These are phyloP conservation scores for Eumerus sabulonum DNA, from an alignment of 2,888 invertebrate genomes.

Conservation along the genomic window DNA sequence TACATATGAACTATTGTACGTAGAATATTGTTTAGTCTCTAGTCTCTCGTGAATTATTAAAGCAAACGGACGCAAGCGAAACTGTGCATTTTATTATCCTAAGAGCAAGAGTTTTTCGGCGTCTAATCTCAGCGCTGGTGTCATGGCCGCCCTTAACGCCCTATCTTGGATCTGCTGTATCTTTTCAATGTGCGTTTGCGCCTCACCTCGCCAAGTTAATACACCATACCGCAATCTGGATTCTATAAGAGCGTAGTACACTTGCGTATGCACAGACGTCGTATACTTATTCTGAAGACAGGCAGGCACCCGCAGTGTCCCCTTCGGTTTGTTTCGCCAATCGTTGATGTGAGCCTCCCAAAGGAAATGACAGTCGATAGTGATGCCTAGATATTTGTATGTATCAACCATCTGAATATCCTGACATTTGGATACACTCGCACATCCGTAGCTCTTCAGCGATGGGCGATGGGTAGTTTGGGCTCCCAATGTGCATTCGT, in stretches of 20 bases:
- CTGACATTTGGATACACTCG: background rate
- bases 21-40: no score
- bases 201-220: slow-evolving; percentile 6
- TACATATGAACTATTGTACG: no score
- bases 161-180: slow-evolving; percentile 1
- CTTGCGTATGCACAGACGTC: slow-evolving; percentile 1
- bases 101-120: no score
- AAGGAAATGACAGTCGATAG: slow-evolving; percentile 1
- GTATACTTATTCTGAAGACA: background rate
- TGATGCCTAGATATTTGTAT: slow-evolving; percentile 7
- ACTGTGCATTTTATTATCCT: no score
- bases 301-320: background rate
- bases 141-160: no score
- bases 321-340: background rate
- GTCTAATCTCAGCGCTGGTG: no score
- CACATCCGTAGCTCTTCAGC: background rate
- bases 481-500: slow-evolving; percentile 18
- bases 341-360: background rate
- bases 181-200: slow-evolving; percentile 7
- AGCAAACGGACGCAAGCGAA: no score
- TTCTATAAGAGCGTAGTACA: slow-evolving; percentile 4
- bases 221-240: slow-evolving; percentile 2
- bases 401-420: background rate
- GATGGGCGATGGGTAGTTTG: background rate
- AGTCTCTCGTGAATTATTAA: no score